Evolutionary conservation across 2,797 vertebrate species (phyloP), one percentile per base, ranked within the genome.

Genomic region (Anguilla obscura): DNA sequence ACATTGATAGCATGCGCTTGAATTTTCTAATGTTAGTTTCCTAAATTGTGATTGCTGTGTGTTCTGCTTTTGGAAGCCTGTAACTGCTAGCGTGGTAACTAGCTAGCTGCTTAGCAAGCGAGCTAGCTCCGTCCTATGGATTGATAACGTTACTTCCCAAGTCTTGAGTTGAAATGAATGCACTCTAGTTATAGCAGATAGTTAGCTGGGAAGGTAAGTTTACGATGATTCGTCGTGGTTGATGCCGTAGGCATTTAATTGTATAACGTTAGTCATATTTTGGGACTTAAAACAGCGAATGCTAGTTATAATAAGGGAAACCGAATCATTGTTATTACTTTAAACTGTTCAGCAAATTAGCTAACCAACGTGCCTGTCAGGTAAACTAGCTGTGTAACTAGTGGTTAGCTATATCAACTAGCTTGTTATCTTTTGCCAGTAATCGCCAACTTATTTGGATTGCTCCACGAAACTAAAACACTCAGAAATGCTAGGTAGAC

Each of bases 1-100:
- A 80, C 60, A 48, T n/a, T 66, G 63, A 90, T 88, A 69, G 8
- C 30, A 80, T 58, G 82, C 56, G 40, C 14, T 9, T 18, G 21
- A 63, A 86, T 56, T 24, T 48, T 56, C 48, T 63, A 24, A 56
- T 83, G 74, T 14, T 40, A 21, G 14, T 21, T 79, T 79, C 16
- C 14, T 79, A 45, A 1, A 79, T 79, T 79, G 74, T 36, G 36
- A 79, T 50, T 10, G 30, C 85, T 52, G 50, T 14, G 36, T 36
- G 58, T 80, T 87, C n/a, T 84, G 58, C n/a, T 24, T 80, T 2
- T 48, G 40, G 79, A n/a, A 18, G 21, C 40, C 79, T 1, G 4
- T n/a, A 10, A 21, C 50, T 36, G 79, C 79, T 82, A 50, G 40
- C 16, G 69, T 74, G 30, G 30, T 45, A 4, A 36, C 21, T 50